A percentile compares a stretch with the other conserved stretches of the same genome.
Conservation (phyloP, 2,888 invertebrate genomes). For the Ophraella communa region DNA sequence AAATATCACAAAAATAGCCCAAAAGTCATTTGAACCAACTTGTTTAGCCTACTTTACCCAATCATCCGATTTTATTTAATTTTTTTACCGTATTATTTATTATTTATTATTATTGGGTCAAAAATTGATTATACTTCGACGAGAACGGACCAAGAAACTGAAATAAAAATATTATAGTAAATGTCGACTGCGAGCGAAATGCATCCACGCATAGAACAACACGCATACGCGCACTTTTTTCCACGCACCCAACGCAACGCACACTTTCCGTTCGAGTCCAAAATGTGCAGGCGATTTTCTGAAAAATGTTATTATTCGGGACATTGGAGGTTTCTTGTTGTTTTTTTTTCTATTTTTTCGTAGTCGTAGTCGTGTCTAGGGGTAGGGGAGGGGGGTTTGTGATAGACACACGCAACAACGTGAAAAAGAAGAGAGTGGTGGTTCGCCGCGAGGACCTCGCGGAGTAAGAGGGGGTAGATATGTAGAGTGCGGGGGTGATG, state of each 20-base stretch:
- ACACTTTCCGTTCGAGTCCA: conserved; percentile 54
- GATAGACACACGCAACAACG: conserved; percentile 49
- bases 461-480: too few species aligned
- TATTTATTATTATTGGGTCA: neutral
- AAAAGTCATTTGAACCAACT: conserved; percentile 34
- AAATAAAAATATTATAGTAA: too few species aligned
- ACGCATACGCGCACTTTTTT: conserved; percentile 54
- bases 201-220: conserved; percentile 49
- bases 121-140: conserved; percentile 19
- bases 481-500: too few species aligned
- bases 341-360: too few species aligned
- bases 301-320: conserved; percentile 58
- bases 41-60: too few species aligned
- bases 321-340: conserved; percentile 42
- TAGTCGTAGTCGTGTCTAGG: too few species aligned
- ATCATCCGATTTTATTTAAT: too few species aligned
- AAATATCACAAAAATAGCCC: conserved; percentile 24
- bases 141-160: conserved; percentile 14
- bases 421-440: conserved; percentile 44
- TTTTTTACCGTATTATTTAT: neutral
- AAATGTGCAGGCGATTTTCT: conserved; percentile 59
- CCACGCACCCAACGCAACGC: conserved; percentile 51
- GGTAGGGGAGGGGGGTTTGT: conserved; percentile 53
- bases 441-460: conserved; percentile 40
- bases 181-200: conserved; percentile 40